Conservation (phyloP, 2,797 vertebrate genomes). For the Luscinia megarhynchos region DNA sequence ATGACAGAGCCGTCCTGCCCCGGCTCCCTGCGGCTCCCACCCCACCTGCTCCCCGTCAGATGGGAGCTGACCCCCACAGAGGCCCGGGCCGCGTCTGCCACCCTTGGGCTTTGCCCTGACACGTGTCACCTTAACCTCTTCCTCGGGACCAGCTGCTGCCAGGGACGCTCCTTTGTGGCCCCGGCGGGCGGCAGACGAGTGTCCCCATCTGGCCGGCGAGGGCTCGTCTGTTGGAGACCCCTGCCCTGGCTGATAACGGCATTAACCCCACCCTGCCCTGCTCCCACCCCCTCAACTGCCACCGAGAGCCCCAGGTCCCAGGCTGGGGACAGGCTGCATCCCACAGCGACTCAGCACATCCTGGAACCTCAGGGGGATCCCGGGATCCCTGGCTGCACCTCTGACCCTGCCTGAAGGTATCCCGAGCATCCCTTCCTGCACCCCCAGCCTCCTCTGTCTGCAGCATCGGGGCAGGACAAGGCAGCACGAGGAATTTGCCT, state of each 20-base stretch:
- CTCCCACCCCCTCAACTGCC: neutral
- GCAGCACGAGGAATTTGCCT: neutral
- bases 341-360: neutral
- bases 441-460: neutral
- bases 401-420: neutral
- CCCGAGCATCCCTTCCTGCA: neutral
- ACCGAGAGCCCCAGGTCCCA: accelerated
- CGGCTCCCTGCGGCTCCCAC: neutral
- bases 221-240: constrained; percentile 72
- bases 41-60: constrained; percentile 82
- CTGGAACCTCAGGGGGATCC: neutral
- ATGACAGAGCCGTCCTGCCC: neutral
- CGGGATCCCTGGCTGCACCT: neutral
- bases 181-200: neutral
- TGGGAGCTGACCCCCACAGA: constrained; percentile 61
- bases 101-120: constrained; percentile 73
- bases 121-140: constrained; percentile 73
- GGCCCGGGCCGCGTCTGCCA: constrained; percentile 60
- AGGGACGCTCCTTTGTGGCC: constrained; percentile 59
- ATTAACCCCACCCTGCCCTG: neutral
- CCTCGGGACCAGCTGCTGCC: constrained; percentile 71
- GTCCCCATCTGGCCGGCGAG: constrained; percentile 81
- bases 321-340: neutral
- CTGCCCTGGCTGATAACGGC: constrained; percentile 45
- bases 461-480: neutral